Conservation (phyloP, 2,113 vertebrate species). For the Diadophis punctatus region DNA sequence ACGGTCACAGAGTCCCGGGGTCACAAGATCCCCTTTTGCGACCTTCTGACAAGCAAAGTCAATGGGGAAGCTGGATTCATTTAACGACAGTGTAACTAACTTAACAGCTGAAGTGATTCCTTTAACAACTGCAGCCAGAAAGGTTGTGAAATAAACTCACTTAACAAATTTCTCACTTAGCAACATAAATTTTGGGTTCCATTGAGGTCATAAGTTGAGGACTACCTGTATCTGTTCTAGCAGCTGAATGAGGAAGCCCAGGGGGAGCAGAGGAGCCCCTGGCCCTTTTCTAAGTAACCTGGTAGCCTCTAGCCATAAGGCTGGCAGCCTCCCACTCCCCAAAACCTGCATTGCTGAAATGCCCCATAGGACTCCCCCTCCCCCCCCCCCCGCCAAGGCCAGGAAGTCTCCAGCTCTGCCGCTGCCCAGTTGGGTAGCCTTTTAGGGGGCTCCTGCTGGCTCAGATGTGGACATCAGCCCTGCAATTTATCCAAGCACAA, state of each 20-base stretch:
- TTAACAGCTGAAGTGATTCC: too few species aligned
- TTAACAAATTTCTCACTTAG: too few species aligned
- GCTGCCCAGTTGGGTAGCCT: neutral
- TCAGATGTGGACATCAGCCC: neutral
- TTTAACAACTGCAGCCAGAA: too few species aligned
- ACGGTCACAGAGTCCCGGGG: too few species aligned
- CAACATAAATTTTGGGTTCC: too few species aligned
- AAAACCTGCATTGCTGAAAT: neutral
- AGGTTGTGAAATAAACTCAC: too few species aligned
- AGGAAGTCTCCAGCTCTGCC: neutral
- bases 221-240: neutral
- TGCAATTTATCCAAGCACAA: neutral
- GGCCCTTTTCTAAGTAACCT: neutral
- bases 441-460: neutral
- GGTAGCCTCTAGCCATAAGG: neutral
- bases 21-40: too few species aligned
- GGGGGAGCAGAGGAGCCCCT: neutral
- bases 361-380: neutral
- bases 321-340: neutral
- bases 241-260: neutral
- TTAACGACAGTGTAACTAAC: too few species aligned
- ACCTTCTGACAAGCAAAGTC: too few species aligned
- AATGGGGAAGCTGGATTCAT: too few species aligned
- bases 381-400: neutral
- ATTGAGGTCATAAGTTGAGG: too few species aligned